phyloP scores from a whole-genome alignment of 2,797 vertebrate species.

The Hypotaenidia philippensis region DNA sequence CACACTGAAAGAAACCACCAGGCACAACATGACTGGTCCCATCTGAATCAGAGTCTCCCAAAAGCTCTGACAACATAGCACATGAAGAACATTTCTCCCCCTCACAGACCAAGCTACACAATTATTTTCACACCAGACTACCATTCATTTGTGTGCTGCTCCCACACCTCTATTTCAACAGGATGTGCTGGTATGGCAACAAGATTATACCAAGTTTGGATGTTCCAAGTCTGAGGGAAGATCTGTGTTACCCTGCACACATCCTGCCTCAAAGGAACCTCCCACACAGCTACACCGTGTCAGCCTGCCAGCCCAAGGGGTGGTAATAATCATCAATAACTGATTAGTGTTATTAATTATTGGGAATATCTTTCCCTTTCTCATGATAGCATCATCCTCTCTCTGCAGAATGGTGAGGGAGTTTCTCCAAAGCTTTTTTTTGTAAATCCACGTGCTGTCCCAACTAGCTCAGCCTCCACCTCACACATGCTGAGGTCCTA shows the following conservation, averaged over 20 bases:
- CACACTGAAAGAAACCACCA: conserved; percentile 86
- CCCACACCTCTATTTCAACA: neutral
- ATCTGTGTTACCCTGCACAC: fast-evolving
- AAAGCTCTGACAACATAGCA: neutral
- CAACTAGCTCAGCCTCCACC: neutral
- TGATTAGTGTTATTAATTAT: neutral
- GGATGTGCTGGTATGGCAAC: neutral
- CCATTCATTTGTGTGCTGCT: neutral
- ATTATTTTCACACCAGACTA: neutral
- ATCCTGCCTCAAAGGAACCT: neutral
- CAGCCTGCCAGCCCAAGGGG: neutral
- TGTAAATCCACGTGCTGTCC: neutral
- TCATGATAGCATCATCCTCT: neutral
- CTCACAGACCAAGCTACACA: neutral
- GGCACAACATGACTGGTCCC: neutral
- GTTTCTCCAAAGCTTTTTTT: neutral
- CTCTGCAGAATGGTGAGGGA: neutral
- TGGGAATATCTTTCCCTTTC: neutral
- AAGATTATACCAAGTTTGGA: neutral
- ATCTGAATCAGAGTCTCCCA: neutral
- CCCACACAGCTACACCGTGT: neutral
- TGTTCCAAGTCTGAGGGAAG: neutral
- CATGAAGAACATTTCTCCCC: neutral
- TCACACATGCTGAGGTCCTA: fast-evolving
- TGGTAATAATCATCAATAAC: no score